These are phyloP conservation scores for Channa maculata DNA, from an alignment of 2,113 vertebrate genomes.

Conservation along the genomic window DNA sequence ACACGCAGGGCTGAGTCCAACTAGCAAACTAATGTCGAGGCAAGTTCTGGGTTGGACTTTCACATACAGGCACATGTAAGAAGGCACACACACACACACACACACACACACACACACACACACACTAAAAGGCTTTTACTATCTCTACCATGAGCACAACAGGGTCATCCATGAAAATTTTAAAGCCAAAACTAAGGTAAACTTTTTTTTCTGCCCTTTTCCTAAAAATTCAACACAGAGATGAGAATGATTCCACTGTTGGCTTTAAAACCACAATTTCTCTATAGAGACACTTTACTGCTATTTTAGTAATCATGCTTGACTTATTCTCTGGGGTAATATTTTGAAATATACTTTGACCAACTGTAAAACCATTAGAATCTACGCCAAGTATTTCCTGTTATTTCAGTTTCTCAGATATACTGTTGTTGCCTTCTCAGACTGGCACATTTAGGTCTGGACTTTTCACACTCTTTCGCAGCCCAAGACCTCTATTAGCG, in stretches of 20 bases:
- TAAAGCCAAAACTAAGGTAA: constrained; percentile 28
- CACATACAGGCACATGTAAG: constrained; percentile 29
- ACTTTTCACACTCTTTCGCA: constrained; percentile 50
- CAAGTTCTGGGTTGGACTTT: constrained; percentile 56
- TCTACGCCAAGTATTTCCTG: constrained; percentile 23
- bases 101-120: not conserved
- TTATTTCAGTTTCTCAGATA: constrained; percentile 36
- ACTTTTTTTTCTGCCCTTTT: constrained; percentile 13
- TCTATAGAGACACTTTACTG: not conserved
- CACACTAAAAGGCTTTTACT: constrained; percentile 38
- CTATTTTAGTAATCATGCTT: constrained; percentile 9
- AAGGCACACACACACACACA: not conserved
- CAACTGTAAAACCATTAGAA: constrained; percentile 31
- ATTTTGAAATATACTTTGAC: constrained; percentile 31
- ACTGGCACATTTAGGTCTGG: constrained; percentile 42
- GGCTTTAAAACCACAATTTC: not conserved
- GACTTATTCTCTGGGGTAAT: not conserved
- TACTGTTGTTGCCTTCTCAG: constrained; percentile 8
- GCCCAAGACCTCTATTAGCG: constrained; percentile 63
- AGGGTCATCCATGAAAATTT: constrained; percentile 31
- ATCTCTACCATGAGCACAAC: constrained; percentile 44
- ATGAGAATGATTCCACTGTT: not conserved
- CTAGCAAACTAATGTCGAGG: constrained; percentile 65
- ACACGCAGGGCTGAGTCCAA: constrained; percentile 74
- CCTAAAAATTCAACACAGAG: constrained; percentile 15